These are phyloP conservation scores for Rhodophaea formosa DNA, from an alignment of 2,888 invertebrate genomes.

Conservation along the genomic window DNA sequence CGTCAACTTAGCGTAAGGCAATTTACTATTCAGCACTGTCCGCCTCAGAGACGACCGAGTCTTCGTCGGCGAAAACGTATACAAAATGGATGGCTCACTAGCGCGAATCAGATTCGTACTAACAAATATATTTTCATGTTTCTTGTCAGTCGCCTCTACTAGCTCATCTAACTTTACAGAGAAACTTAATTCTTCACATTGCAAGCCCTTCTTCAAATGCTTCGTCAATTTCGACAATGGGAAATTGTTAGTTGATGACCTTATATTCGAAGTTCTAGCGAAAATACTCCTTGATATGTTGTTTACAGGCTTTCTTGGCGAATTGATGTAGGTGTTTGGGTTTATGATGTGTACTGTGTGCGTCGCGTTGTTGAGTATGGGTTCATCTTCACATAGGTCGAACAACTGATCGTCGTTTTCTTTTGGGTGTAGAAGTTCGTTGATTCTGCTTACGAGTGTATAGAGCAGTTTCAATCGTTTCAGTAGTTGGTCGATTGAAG, in stretches of 20 bases:
- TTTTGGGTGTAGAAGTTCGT: slow-evolving; percentile 53
- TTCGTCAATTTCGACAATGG: slow-evolving; percentile 57
- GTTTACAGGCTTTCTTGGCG: slow-evolving; percentile 39
- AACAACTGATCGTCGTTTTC: slow-evolving; percentile 60
- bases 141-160: slow-evolving; percentile 42
- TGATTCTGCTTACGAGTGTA: slow-evolving; percentile 60
- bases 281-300: slow-evolving; percentile 61
- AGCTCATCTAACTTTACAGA: slow-evolving; percentile 62
- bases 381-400: slow-evolving; percentile 40
- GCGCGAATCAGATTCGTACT: slow-evolving; percentile 37
- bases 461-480: slow-evolving; percentile 66
- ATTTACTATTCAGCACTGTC: slow-evolving; percentile 49
- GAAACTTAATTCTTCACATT: slow-evolving; percentile 57
- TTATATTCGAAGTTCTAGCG: slow-evolving; percentile 50
- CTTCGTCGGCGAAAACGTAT: slow-evolving; percentile 55
- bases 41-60: slow-evolving; percentile 60
- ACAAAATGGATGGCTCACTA: slow-evolving; percentile 53
- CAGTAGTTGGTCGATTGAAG: slow-evolving; percentile 50
- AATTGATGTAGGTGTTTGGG: slow-evolving; percentile 50
- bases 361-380: slow-evolving; percentile 43
- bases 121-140: slow-evolving; percentile 23
- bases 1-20: slow-evolving; percentile 30
- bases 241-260: slow-evolving; percentile 52
- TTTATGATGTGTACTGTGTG: slow-evolving; percentile 49
- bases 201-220: slow-evolving; percentile 44